phyloP scores from a whole-genome alignment of 2,797 vertebrate species.

The Paguma larvata region DNA sequence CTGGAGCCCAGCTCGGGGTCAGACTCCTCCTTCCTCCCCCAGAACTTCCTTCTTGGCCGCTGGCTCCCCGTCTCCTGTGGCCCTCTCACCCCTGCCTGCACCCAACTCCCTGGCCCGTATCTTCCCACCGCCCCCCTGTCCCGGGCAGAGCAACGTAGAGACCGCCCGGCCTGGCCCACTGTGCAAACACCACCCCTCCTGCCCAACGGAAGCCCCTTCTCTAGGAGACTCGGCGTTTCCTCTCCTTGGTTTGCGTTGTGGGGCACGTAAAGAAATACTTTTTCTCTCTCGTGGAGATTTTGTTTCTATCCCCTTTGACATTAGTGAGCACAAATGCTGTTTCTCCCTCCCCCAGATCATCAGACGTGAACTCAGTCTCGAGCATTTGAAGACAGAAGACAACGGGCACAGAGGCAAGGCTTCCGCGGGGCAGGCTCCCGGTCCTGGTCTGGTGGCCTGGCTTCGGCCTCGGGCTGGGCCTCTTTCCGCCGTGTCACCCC shows the following conservation, averaged over 20 bases:
- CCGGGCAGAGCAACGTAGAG: not conserved
- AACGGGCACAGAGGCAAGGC: not conserved
- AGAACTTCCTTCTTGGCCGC: not conserved
- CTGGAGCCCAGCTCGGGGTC: too few species aligned
- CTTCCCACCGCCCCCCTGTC: not conserved
- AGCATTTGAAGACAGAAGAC: not conserved
- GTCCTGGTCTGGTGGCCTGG: not conserved
- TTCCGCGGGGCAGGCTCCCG: not conserved
- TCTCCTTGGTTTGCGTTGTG: not conserved
- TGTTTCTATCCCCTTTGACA: not conserved
- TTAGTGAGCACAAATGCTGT: not conserved
- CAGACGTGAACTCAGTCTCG: not conserved
- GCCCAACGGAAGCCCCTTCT: not conserved
- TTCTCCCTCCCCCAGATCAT: not conserved
- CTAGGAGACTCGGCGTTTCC: not conserved
- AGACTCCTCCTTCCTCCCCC: not conserved
- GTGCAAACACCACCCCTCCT: not conserved
- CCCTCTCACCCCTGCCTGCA: not conserved
- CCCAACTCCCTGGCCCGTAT: not conserved
- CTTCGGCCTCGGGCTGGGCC: not conserved
- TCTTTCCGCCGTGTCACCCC: not conserved
- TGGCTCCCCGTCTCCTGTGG: not conserved
- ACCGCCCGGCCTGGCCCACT: too few species aligned
- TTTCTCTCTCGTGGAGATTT: not conserved
- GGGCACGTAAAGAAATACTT: not conserved